Evolutionary conservation across 1,140 invertebrate species (phyloP).

Genomic region (Scaptomyza graminum): DNA sequence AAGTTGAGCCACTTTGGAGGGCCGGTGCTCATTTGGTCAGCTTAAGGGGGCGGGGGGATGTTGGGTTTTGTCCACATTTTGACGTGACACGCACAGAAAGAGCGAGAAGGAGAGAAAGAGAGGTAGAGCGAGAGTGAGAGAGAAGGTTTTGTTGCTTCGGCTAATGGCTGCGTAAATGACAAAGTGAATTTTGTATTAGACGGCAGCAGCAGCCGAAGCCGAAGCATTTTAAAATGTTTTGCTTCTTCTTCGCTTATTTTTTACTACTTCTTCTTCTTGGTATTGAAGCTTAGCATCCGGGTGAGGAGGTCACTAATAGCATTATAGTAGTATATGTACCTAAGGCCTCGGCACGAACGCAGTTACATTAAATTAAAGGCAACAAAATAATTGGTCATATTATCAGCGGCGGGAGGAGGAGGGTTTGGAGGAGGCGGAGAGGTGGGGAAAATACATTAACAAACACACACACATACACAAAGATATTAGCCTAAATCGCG

Average conservation of each 20-base stretch:
- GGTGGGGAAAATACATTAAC: slow-evolving; percentile 10
- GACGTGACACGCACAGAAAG: slow-evolving; percentile 54
- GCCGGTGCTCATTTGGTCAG: slow-evolving; percentile 71
- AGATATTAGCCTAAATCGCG: slow-evolving; percentile 22
- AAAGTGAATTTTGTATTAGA: slow-evolving; percentile 71
- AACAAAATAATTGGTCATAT: slow-evolving; percentile 39
- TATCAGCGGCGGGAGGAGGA: neutral
- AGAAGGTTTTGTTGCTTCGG: slow-evolving; percentile 61
- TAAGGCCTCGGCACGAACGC: slow-evolving; percentile 12
- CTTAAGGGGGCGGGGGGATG: slow-evolving; percentile 11
- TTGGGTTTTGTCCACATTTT: slow-evolving; percentile 45
- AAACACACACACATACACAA: slow-evolving; percentile 1
- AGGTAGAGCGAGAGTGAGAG: neutral
- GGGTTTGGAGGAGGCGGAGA: neutral
- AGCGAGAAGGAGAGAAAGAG: neutral
- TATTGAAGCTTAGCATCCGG: neutral
- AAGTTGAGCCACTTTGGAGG: slow-evolving; percentile 46
- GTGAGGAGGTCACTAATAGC: slow-evolving; percentile 30
- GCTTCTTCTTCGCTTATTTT: neutral
- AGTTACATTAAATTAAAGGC: slow-evolving; percentile 33
- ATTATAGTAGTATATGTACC: slow-evolving; percentile 30
- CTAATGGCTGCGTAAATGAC: slow-evolving; percentile 80
- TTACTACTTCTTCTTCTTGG: neutral
- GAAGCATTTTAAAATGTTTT: slow-evolving; percentile 17
- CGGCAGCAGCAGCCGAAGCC: slow-evolving; percentile 29